Evolutionary conservation across 2,113 vertebrate genomes (phyloP), one percentile per base, ranked within the genome.

Genomic region (Varanus komodoensis): DNA sequence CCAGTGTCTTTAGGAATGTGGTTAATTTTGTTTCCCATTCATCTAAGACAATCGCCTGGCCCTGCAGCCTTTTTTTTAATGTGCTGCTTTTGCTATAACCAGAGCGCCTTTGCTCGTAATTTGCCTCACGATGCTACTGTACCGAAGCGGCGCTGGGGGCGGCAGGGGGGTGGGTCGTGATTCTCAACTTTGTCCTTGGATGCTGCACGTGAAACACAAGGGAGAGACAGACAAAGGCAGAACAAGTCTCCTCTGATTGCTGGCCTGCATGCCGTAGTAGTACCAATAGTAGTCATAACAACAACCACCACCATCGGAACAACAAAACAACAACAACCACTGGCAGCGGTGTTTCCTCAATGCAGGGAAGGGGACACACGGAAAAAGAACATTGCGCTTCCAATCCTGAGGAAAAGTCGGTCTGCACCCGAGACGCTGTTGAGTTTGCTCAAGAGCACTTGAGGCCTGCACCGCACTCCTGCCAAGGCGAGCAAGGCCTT

Each of bases 401-500:
- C 93, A n/a, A n/a, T 95, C 86, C 3, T 87, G 86, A 94, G 95
- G 93, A 95, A 95, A 95, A 94, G 92, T 91, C 82, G 83, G 64
- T 78, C 93, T 92, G 75, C 90, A 89, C 89, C 91, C 92, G 84
- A 93, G 93, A 92, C 81, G 74, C 61, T 80, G 89, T 82, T 92
- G 89, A 93, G 94, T 89, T 90, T 61, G 93, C 95, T 96, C 93
- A 95, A 96, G 95, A 95, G 94, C 94, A 94, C 95, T 96, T 95
- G 94, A 95, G 86, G 81, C 75, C 88, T 75, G 71, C 90, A n/a
- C 52, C 93, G 8, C 90, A 90, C 81, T 94, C 84, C 91, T 96
- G 93, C 94, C 95, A 95, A 94, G 93, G 92, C 93, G 89, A 96
- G 86, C 89, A 93, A 94, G 96, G 94, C 95, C 95, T 96, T 96